Base-by-base conservation (phyloP, 2,797 vertebrate genomes). In the Gallinago stenura region DNA sequence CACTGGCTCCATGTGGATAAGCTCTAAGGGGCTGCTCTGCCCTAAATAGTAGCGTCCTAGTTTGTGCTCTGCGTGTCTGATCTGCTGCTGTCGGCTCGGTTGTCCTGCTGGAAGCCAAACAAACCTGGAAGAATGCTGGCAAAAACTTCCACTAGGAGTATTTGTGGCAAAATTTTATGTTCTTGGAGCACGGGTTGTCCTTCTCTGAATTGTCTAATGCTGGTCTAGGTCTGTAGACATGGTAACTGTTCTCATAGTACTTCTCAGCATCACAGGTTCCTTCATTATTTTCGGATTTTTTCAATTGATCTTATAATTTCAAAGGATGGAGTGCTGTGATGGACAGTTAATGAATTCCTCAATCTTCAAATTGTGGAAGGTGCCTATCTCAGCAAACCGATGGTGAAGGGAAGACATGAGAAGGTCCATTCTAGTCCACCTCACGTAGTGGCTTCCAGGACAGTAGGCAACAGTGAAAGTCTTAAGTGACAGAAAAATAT, bases 11-110 rank as follows among this genome's bases (percentile, higher is more conserved):
- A 11, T 87, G 82, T 75, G 86, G 87, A 88, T 80, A 39, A 96
- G 95, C 93, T 96, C 95, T 60, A 4, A 92, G 93, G 96, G 91
- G 79, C 72, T 93, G 61, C 87, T 66, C 19, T 97, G 97, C 86
- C 92, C 94, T 96, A 78, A 92, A 97, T 93, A 95, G 76, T 60
- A 22, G 4, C 82, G 95, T 71, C 96, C 96, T 93, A 93, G 22
- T 97, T 97, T 90, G 84, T 72, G 79, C 53, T 5, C 66, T 78
- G 69, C 46, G 8, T 51, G n/a, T 66, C 85, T 53, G 72, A 43
- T 75, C 64, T 12, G 2, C 24, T 71, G 57, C 70, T 90, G n/a
- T 28, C 28, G 15, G 68, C 18, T 46, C n/a, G 70, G 57, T 31
- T 69, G 82, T 71, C 72, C 83, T 72, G 83, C 25, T 31, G 39